Conservation (phyloP, 2,797 vertebrate species). For the Presbytis comata region DNA sequence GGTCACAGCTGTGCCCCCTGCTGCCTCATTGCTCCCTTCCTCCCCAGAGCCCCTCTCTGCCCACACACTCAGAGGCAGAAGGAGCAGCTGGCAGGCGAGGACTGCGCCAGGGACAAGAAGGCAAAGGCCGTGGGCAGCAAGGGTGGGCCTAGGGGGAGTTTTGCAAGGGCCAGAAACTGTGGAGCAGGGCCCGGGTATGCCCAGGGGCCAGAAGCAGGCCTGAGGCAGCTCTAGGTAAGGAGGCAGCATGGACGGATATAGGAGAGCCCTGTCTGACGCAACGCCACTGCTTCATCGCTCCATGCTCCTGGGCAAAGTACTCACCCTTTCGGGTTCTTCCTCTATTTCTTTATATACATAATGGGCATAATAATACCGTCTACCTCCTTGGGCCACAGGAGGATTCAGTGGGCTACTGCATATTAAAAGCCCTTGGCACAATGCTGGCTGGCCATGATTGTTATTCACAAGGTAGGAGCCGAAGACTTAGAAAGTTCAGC, state of each 20-base stretch:
- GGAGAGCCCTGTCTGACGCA: not conserved
- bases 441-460: rapidly evolving
- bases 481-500: not conserved
- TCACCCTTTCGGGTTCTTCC: rapidly evolving
- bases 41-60: not conserved
- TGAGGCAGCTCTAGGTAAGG: rapidly evolving
- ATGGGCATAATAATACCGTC: not conserved
- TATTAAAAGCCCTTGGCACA: not conserved
- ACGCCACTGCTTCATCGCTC: rapidly evolving
- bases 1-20: constrained; percentile 35
- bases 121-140: not conserved
- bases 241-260: rapidly evolving
- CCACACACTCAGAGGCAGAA: not conserved
- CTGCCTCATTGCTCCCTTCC: not conserved
- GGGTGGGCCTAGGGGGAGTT: not conserved
- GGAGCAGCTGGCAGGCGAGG: constrained; percentile 33
- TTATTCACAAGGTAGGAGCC: too few relatives aligned
- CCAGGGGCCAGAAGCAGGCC: not conserved
- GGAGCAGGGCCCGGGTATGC: not conserved
- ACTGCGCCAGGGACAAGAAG: rapidly evolving
- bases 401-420: not conserved
- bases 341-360: not conserved
- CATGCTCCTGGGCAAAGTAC: rapidly evolving
- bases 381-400: not conserved
- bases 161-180: not conserved